phyloP scores from a whole-genome alignment of 2,113 vertebrate genomes.

The Chaetura pelagica region DNA sequence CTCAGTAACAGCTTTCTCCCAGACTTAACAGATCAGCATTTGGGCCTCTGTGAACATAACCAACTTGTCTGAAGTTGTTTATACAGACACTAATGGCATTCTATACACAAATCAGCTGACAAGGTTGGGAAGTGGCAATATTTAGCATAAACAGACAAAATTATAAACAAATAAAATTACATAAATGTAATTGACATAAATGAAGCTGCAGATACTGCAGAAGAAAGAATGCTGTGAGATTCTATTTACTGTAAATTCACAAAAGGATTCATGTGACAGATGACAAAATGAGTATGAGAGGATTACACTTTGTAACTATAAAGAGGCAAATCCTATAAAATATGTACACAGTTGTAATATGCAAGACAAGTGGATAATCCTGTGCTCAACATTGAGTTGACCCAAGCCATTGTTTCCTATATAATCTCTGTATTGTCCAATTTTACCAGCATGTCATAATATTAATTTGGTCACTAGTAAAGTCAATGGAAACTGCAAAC shows the following conservation, averaged over 20 bases:
- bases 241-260: conserved; percentile 24
- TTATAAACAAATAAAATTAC: neutral
- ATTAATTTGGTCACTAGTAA: neutral
- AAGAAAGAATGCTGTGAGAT: neutral
- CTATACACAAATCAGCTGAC: neutral
- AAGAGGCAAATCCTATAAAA: conserved; percentile 45
- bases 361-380: conserved; percentile 38
- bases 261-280: conserved; percentile 34
- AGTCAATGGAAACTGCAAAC: conserved; percentile 1
- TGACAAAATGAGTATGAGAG: conserved; percentile 20
- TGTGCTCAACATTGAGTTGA: neutral
- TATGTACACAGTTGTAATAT: neutral
- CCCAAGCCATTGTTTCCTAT: neutral
- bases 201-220: neutral
- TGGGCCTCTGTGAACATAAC: neutral
- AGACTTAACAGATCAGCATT: neutral
- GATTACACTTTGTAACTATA: conserved; percentile 9
- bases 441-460: neutral
- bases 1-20: neutral
- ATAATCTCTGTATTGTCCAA: neutral
- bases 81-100: neutral
- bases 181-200: neutral
- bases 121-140: neutral
- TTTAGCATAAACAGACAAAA: neutral
- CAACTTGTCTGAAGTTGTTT: neutral